Evolutionary conservation across 1,140 invertebrate species (phyloP).

Genomic region (Patella vulgata): DNA sequence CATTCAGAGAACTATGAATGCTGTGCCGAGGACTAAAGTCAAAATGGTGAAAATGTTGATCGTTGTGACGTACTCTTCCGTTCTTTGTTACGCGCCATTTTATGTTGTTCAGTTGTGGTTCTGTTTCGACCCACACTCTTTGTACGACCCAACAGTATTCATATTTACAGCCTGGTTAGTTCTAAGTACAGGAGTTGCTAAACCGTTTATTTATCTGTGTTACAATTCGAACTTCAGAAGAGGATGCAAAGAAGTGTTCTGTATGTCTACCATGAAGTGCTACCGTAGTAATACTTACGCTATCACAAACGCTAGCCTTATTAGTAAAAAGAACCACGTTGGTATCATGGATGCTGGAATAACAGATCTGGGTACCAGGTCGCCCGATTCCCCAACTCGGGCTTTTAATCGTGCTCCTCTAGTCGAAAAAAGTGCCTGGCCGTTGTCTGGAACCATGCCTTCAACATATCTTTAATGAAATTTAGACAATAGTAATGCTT

Average conservation of each 20-base stretch:
- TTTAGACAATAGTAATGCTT: too few relatives aligned
- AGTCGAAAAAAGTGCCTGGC: constrained; percentile 38
- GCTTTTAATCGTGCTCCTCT: constrained; percentile 38
- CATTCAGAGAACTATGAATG: constrained; percentile 46
- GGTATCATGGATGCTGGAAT: constrained; percentile 34
- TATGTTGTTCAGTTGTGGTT: constrained; percentile 37
- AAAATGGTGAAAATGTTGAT: constrained; percentile 58
- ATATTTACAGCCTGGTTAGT: constrained; percentile 31
- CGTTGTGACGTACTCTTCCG: constrained; percentile 26
- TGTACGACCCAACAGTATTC: constrained; percentile 23
- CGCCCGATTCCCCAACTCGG: constrained; percentile 14
- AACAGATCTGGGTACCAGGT: constrained; percentile 5
- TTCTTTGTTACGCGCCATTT: constrained; percentile 35
- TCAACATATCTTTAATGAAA: constrained; percentile 26
- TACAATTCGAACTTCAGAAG: constrained; percentile 58
- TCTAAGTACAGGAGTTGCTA: constrained; percentile 27
- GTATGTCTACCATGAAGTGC: constrained; percentile 57
- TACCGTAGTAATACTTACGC: constrained; percentile 54
- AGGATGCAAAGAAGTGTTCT: constrained; percentile 56
- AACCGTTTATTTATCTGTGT: constrained; percentile 51
- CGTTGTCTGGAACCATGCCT: constrained; percentile 17
- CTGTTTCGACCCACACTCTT: constrained; percentile 10
- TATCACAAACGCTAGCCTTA: constrained; percentile 49
- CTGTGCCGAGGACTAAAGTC: constrained; percentile 54
- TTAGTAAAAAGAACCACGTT: constrained; percentile 53